Percentiles rank a stretch among this genome's conserved stretches.
Conservation (phyloP, 2,888 invertebrate species). For the Adelognathus sp. region DNA sequence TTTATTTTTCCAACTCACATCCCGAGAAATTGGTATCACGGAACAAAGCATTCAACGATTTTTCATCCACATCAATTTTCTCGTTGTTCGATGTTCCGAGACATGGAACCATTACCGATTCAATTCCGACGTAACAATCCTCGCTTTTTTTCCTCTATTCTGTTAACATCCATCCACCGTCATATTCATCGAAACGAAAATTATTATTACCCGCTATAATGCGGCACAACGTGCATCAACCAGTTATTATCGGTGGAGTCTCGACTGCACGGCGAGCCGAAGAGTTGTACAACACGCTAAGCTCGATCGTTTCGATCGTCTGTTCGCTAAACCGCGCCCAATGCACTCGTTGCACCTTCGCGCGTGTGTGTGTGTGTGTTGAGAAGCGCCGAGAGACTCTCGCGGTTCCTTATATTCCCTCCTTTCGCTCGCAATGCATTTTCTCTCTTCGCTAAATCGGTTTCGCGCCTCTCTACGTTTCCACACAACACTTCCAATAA, state of each 20-base stretch:
- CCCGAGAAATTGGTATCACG: not conserved
- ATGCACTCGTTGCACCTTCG: not conserved
- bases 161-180: not conserved
- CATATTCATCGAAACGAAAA: not conserved
- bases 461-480: not conserved
- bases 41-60: not conserved
- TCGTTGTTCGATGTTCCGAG: not conserved
- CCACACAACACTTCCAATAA: not conserved
- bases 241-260: not conserved
- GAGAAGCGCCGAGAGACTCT: not conserved
- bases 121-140: not conserved
- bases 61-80: not conserved
- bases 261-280: not conserved
- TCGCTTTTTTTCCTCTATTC: not conserved
- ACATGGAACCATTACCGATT: not conserved
- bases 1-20: not conserved
- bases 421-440: not conserved
- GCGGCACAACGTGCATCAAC: not conserved
- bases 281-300: conserved; percentile 4
- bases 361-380: no score
- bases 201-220: not conserved
- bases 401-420: not conserved
- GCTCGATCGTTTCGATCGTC: not conserved
- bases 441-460: not conserved
- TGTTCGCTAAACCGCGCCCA: conserved; percentile 10